Evolutionary conservation across 1,140 invertebrate species (phyloP).

Genomic region (Pseudoatta argentina): DNA sequence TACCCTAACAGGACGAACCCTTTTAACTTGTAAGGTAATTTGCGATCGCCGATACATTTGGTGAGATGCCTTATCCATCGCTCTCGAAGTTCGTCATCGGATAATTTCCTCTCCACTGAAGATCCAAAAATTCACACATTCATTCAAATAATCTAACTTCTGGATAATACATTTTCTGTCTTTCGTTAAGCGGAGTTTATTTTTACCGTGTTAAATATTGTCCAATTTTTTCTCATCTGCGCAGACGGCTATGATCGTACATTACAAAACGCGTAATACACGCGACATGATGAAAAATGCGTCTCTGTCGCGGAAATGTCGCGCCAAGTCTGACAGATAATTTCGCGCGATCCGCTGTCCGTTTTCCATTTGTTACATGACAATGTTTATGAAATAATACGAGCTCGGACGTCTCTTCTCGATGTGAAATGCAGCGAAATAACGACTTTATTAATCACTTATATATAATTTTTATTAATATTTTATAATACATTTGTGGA

Average conservation of each 20-base stretch:
- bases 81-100: neutral
- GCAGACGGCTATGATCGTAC: neutral
- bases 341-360: slow-evolving; percentile 21
- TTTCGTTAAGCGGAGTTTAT: slow-evolving; percentile 4
- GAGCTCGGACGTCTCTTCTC: neutral
- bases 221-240: neutral
- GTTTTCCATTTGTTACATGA: slow-evolving; percentile 51
- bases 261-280: slow-evolving; percentile 43
- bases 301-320: slow-evolving; percentile 42
- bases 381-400: slow-evolving; percentile 53
- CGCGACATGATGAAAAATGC: slow-evolving; percentile 47
- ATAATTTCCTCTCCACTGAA: slow-evolving; percentile 12
- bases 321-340: slow-evolving; percentile 53
- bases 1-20: slow-evolving; percentile 34
- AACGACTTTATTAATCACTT: slow-evolving; percentile 27
- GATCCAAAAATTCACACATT: slow-evolving; percentile 1
- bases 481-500: neutral
- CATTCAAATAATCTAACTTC: slow-evolving; percentile 13
- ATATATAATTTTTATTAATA: slow-evolving; percentile 20
- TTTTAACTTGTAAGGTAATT: slow-evolving; percentile 53
- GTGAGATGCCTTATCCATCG: neutral
- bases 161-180: neutral
- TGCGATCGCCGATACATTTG: slow-evolving; percentile 11
- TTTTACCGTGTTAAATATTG: slow-evolving; percentile 9
- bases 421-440: neutral